These are phyloP conservation scores for Arbacia lixula DNA, from an alignment of 53 echinoderm and acorn worm species.

Conservation along the genomic window DNA sequence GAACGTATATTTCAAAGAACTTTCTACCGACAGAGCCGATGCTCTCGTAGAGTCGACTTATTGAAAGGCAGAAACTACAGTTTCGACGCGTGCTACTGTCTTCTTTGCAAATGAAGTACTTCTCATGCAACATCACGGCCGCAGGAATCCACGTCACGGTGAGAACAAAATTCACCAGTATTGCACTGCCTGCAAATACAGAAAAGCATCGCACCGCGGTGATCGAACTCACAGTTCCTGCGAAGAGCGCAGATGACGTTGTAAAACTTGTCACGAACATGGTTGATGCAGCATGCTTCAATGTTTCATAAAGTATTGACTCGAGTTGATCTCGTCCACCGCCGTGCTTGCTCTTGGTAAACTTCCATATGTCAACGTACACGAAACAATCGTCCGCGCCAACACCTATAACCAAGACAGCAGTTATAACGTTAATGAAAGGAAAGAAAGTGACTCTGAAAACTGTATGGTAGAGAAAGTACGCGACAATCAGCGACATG, in stretches of 20 bases:
- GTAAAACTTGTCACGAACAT: conserved; percentile 88
- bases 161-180: conserved; percentile 70
- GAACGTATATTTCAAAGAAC: conserved; percentile 57
- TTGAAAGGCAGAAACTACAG: background rate
- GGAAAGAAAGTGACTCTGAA: conserved; percentile 70
- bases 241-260: conserved; percentile 67
- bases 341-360: conserved; percentile 23
- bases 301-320: conserved; percentile 42
- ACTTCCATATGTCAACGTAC: conserved; percentile 77
- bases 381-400: conserved; percentile 92
- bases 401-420: conserved; percentile 68
- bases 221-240: conserved; percentile 55
- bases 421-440: conserved; percentile 63
- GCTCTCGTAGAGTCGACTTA: conserved; percentile 10
- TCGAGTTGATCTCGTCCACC: conserved; percentile 16
- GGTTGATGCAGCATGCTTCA: conserved; percentile 68
- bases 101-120: conserved; percentile 39
- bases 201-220: conserved; percentile 75
- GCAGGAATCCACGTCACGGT: conserved; percentile 77
- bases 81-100: background rate
- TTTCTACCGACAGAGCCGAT: background rate
- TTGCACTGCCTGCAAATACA: conserved; percentile 72
- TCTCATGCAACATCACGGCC: conserved; percentile 67
- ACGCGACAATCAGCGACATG: conserved; percentile 68
- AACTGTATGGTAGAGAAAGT: conserved; percentile 66